Evolutionary conservation across 2,797 vertebrate genomes (phyloP).

Genomic region (Gastrophryne carolinensis): DNA sequence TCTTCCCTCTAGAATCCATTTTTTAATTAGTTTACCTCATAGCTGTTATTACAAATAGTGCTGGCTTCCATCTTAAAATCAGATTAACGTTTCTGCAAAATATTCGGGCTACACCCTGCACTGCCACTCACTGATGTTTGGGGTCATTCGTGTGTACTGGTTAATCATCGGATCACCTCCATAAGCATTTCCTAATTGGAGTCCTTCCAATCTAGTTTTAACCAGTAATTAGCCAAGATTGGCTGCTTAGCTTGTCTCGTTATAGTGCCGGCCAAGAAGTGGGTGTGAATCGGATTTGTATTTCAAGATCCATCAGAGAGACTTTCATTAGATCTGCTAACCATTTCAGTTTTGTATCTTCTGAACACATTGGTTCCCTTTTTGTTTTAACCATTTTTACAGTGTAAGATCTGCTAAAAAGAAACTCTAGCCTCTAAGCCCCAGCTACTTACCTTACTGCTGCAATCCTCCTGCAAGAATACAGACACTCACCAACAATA

Average conservation of each 20-base stretch:
- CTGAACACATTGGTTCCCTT: no score
- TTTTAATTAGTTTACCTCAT: conserved; percentile 97
- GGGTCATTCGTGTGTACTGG: conserved; percentile 86
- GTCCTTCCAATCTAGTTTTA: conserved; percentile 91
- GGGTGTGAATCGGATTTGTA: conserved; percentile 83
- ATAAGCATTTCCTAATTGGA: conserved; percentile 93
- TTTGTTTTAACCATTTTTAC: neutral
- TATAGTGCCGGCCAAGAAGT: conserved; percentile 85
- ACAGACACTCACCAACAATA: no score
- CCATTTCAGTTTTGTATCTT: neutral
- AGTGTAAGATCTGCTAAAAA: no score
- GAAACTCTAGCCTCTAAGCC: no score
- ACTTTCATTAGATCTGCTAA: neutral
- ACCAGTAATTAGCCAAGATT: conserved; percentile 96
- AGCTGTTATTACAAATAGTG: conserved; percentile 91
- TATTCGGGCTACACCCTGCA: conserved; percentile 75
- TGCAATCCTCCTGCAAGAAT: no score
- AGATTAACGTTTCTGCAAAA: conserved; percentile 76
- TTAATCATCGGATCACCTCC: conserved; percentile 94
- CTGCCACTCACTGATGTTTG: conserved; percentile 75
- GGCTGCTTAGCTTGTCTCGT: conserved; percentile 89
- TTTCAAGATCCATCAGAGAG: conserved; percentile 72
- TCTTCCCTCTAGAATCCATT: conserved; percentile 82
- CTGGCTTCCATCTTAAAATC: conserved; percentile 74
- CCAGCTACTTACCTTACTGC: no score